Evolutionary conservation across 1,140 invertebrate genomes (phyloP), one percentile per base, ranked within the genome.

Genomic region (Cyclina sinensis): DNA sequence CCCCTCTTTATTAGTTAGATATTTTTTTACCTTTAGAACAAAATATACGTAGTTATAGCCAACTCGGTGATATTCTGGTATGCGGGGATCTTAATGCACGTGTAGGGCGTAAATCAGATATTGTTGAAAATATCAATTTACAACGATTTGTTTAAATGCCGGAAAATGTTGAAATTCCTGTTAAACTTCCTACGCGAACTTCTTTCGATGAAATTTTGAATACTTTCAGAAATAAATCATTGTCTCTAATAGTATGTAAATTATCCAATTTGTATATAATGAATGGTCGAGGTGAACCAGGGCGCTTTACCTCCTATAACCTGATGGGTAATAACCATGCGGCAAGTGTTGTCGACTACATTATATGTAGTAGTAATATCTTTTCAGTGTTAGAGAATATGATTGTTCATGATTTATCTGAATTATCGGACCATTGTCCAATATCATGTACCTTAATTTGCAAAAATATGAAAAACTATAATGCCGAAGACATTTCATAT

Each of bases 61-160:
- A 39, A n/a, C 24, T 39, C n/a, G 79, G 79, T 59, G 54, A 82
- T 39, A 46, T 62, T 37, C 35, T 82, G 2, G 21, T 82, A n/a
- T 5, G 14, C 12, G 79, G 79, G 4, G 79, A 62, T 24, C 27
- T 82, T 24, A 82, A 82, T 65, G 18, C 79, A 21, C 4, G 57
- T 18, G 32, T 82, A 21, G 54, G 79, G 37, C 51, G 65, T 18
- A 37, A 32, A 11, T 24, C 54, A 39, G 79, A 65, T 65, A 16
- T 37, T 27, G 59, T 82, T n/a, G 7, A 62, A 62, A 82, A 82
- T 37, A 65, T 82, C 39, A 62, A 82, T 32, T 21, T 82, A 2
- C 18, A 82, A 14, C 79, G 79, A 12, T 82, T 18, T 82, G 37
- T 82, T 82, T 30, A 82, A 39, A 37, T 82, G 11, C 79, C 79